These are phyloP conservation scores for Peromyscus polionotus DNA, from an alignment of 2,113 vertebrate species.

Conservation along the genomic window DNA sequence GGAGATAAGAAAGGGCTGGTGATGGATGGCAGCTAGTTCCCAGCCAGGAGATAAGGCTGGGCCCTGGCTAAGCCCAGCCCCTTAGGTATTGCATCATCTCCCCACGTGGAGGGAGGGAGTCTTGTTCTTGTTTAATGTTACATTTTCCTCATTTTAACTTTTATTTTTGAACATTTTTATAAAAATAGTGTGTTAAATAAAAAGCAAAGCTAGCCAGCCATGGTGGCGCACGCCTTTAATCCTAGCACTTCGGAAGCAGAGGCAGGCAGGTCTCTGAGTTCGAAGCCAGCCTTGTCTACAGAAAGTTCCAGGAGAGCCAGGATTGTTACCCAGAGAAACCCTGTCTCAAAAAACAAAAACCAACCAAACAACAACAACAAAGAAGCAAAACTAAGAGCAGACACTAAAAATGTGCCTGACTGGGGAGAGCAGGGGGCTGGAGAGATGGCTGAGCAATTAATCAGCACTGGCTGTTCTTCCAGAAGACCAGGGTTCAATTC, in stretches of 20 bases:
- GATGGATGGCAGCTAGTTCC: background rate
- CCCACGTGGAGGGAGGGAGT: background rate
- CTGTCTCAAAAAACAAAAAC: background rate
- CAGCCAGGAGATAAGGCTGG: background rate
- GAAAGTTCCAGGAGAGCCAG: background rate
- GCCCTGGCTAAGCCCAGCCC: background rate
- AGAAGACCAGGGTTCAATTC: background rate
- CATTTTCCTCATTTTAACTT: constrained; percentile 28
- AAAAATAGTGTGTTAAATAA: background rate
- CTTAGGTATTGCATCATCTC: background rate
- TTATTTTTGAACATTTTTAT: constrained; percentile 35
- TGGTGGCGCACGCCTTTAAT: background rate
- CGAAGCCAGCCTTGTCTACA: background rate
- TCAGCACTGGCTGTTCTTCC: background rate
- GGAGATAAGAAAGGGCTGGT: background rate
- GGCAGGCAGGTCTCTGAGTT: background rate
- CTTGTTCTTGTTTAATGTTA: constrained; percentile 12
- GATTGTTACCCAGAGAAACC: background rate
- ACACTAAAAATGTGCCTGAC: background rate
- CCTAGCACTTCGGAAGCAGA: background rate
- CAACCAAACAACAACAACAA: background rate
- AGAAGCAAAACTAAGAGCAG: background rate
- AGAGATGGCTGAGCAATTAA: background rate
- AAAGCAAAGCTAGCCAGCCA: background rate
- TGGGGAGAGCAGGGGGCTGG: too few species aligned